phyloP scores from a whole-genome alignment of 2,888 invertebrate genomes.

The Drosophila lutescens region DNA sequence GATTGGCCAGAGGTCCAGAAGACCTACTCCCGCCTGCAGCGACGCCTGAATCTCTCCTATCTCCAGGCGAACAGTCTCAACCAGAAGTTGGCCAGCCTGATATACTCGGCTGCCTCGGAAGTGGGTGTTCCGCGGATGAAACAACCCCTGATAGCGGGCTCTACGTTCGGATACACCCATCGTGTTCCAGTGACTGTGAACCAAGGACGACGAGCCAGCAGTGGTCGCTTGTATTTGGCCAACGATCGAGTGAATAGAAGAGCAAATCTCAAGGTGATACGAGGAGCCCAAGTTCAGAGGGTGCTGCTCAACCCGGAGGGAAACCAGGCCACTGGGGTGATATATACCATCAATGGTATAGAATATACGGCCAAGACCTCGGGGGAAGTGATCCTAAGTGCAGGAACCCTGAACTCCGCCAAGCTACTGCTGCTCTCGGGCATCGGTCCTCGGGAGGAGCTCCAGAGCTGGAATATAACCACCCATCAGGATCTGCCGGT shows the following conservation, averaged over 20 bases:
- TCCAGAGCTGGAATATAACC: constrained; percentile 76
- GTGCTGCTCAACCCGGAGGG: constrained; percentile 35
- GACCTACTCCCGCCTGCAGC: constrained; percentile 84
- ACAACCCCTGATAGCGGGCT: constrained; percentile 86
- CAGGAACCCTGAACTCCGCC: constrained; percentile 55
- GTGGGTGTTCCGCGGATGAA: constrained; percentile 87
- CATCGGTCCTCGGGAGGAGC: constrained; percentile 69
- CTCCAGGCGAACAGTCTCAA: constrained; percentile 55
- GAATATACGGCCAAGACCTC: constrained; percentile 38
- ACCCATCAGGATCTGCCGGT: constrained; percentile 84
- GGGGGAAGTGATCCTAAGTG: constrained; percentile 49
- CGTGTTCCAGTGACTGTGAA: constrained; percentile 86
- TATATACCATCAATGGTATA: constrained; percentile 34
- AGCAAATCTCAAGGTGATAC: constrained; percentile 68
- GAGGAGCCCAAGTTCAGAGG: constrained; percentile 55
- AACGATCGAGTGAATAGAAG: constrained; percentile 45
- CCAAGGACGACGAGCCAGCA: constrained; percentile 86
- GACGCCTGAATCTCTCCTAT: constrained; percentile 84
- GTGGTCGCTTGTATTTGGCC: constrained; percentile 86
- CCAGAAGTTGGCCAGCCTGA: constrained; percentile 85
- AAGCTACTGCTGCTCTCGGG: constrained; percentile 43
- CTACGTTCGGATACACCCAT: constrained; percentile 85
- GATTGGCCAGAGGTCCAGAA: constrained; percentile 85
- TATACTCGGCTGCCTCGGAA: constrained; percentile 86
- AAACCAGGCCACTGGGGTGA: constrained; percentile 51